These are phyloP conservation scores for Phalacrocorax carbo DNA, from an alignment of 2,113 vertebrate genomes.

Conservation along the genomic window DNA sequence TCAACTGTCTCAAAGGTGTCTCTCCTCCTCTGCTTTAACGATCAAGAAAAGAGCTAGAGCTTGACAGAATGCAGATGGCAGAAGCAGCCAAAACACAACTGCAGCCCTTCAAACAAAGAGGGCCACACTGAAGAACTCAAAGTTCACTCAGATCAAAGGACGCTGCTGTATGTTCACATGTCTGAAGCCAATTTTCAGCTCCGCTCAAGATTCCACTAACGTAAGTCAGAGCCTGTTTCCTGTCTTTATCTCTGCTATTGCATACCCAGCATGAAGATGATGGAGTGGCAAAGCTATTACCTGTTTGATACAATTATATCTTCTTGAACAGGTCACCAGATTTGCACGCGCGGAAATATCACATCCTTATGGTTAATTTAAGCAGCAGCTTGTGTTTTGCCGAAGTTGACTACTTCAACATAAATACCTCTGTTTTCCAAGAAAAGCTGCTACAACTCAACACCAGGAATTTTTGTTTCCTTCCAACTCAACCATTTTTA, in stretches of 20 bases:
- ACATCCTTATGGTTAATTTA: neutral
- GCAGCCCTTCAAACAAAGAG: neutral
- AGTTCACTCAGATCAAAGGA: neutral
- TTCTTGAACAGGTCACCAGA: neutral
- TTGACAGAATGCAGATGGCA: neutral
- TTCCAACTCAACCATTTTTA: neutral
- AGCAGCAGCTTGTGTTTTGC: neutral
- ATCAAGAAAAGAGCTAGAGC: neutral
- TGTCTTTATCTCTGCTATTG: neutral
- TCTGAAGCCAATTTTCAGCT: neutral
- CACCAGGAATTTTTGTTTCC: neutral
- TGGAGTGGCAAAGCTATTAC: neutral
- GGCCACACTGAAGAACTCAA: neutral
- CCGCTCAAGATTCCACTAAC: neutral
- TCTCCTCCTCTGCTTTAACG: neutral
- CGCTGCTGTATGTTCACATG: fast-evolving
- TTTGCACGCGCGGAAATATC: neutral
- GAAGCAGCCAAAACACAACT: neutral
- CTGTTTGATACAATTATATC: neutral
- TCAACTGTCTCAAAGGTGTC: neutral
- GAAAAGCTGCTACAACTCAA: neutral
- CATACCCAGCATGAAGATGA: neutral
- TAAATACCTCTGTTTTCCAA: neutral
- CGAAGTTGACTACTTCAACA: neutral
- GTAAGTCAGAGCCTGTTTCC: neutral